phyloP scores from a whole-genome alignment of 2,797 vertebrate genomes.

The Malacoctenus gilli region DNA sequence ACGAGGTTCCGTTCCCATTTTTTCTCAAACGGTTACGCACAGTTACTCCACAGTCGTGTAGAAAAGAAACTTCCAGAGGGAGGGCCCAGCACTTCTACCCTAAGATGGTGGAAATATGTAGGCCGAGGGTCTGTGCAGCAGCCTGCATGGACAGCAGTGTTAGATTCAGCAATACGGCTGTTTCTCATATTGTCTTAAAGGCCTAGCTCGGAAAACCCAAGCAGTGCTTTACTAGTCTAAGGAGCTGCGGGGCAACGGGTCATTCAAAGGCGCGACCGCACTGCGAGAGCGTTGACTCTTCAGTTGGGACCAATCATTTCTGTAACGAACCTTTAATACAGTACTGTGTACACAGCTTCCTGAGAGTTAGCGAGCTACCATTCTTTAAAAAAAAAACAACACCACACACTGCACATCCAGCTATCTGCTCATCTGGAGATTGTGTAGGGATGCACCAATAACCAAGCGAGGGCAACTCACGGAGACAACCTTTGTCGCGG shows the following conservation, averaged over 20 bases:
- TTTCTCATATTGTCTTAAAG: slow-evolving; percentile 70
- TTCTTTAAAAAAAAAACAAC: slow-evolving; percentile 65
- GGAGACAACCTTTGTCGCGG: neutral
- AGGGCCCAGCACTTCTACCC: slow-evolving; percentile 43
- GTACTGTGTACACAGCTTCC: slow-evolving; percentile 76
- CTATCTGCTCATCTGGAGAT: slow-evolving; percentile 67
- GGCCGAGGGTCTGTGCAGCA: slow-evolving; percentile 56
- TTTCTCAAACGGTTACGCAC: slow-evolving; percentile 19
- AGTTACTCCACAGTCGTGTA: slow-evolving; percentile 38
- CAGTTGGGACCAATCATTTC: slow-evolving; percentile 37
- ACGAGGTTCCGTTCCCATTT: slow-evolving; percentile 36
- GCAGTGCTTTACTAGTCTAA: slow-evolving; percentile 2
- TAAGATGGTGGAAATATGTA: slow-evolving; percentile 34
- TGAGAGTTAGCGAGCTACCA: slow-evolving; percentile 79
- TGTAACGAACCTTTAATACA: slow-evolving; percentile 72
- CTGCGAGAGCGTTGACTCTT: slow-evolving; percentile 5
- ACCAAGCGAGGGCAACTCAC: slow-evolving; percentile 12
- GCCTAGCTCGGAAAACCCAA: slow-evolving; percentile 54
- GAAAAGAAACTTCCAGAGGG: slow-evolving; percentile 48
- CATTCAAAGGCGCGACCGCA: slow-evolving; percentile 1
- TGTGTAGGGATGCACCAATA: slow-evolving; percentile 48
- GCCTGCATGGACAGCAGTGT: slow-evolving; percentile 59
- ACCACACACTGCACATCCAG: slow-evolving; percentile 67
- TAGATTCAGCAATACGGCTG: slow-evolving; percentile 68
- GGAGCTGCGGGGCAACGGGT: neutral